These are phyloP conservation scores for Kryphioiulus occultus DNA, from an alignment of 2,888 invertebrate genomes.

Conservation along the genomic window DNA sequence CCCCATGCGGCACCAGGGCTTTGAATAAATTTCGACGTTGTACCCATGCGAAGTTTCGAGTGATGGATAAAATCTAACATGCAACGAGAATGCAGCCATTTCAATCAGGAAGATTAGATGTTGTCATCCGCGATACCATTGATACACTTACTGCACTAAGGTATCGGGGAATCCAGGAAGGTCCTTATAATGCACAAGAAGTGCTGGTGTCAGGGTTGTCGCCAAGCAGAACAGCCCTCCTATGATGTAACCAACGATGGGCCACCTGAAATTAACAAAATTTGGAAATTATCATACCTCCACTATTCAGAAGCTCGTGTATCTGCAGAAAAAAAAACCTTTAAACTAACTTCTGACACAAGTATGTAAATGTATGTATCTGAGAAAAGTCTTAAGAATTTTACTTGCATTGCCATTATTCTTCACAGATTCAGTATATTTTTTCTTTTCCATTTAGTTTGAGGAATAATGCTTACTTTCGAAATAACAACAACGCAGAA, in stretches of 20 bases:
- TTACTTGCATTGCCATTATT: too few relatives aligned
- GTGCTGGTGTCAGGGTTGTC: too few relatives aligned
- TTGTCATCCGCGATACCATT: background rate
- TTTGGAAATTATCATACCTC: too few relatives aligned
- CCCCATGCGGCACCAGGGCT: constrained; percentile 57
- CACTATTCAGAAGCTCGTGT: too few relatives aligned
- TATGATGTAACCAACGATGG: background rate
- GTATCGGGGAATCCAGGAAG: background rate
- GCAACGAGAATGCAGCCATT: background rate
- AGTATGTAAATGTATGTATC: too few relatives aligned
- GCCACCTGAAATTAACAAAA: constrained; percentile 18
- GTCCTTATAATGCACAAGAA: too few relatives aligned
- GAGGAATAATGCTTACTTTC: too few relatives aligned
- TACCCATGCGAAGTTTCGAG: background rate
- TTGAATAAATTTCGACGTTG: constrained; percentile 56
- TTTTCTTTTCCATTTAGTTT: too few relatives aligned
- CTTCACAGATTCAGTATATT: background rate
- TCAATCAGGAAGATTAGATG: background rate
- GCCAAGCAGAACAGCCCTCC: background rate
- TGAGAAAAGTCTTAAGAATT: too few relatives aligned
- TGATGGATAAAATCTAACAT: background rate
- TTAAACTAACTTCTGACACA: too few relatives aligned
- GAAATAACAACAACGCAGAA: too few relatives aligned
- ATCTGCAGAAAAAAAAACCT: background rate
- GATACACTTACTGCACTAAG: background rate